These are phyloP conservation scores for Pseudopodoces humilis DNA, from an alignment of 2,113 vertebrate species.

Conservation along the genomic window DNA sequence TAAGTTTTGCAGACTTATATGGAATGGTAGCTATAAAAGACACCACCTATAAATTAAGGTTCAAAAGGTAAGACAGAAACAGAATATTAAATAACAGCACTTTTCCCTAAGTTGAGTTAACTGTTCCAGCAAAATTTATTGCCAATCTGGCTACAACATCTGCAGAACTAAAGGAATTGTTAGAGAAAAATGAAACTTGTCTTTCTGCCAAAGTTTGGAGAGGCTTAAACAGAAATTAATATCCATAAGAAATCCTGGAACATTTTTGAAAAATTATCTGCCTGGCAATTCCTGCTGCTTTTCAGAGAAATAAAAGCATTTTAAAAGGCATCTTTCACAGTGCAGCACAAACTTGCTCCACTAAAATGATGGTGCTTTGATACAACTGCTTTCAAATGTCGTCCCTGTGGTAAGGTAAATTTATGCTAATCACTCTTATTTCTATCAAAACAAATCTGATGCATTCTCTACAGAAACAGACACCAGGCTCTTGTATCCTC, in stretches of 20 bases:
- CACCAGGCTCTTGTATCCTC: background rate
- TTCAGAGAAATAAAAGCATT: background rate
- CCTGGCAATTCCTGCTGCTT: slow-evolving; percentile 27
- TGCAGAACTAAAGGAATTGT: slow-evolving; percentile 60
- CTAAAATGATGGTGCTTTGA: background rate
- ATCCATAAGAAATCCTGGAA: slow-evolving; percentile 35
- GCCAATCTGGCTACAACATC: slow-evolving; percentile 66
- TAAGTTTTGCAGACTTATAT: background rate
- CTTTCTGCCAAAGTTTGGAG: slow-evolving; percentile 56
- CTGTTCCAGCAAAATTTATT: slow-evolving; percentile 57
- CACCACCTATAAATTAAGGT: slow-evolving; percentile 26
- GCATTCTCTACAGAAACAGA: background rate
- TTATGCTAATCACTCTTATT: slow-evolving; percentile 2
- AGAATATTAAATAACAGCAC: slow-evolving; percentile 47
- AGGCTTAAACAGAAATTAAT: slow-evolving; percentile 61
- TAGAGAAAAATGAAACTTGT: slow-evolving; percentile 68
- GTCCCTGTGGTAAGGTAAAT: background rate
- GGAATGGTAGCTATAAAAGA: background rate
- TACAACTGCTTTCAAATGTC: background rate
- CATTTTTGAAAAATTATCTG: slow-evolving; percentile 37
- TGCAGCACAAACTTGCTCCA: background rate
- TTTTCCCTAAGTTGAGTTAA: slow-evolving; percentile 33
- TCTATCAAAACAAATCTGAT: background rate
- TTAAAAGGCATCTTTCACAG: slow-evolving; percentile 23
- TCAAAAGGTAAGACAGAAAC: slow-evolving; percentile 34